Evolutionary conservation across 2,888 invertebrate species (phyloP).

Genomic region (Blastobasis lacticolella): DNA sequence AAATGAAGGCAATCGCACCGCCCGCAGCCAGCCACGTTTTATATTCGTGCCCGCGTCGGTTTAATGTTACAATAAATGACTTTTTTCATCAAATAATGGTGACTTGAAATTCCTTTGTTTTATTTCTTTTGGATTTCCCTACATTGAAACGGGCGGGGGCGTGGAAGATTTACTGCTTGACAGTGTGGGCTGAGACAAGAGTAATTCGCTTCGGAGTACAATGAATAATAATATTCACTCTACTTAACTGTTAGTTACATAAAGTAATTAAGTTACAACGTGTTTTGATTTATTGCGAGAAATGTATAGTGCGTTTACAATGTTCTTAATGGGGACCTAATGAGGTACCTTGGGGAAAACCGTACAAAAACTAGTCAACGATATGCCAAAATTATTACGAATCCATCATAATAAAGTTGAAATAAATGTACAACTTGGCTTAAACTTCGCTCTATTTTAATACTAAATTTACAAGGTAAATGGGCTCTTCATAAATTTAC

Average conservation of each 20-base stretch:
- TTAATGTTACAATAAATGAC: slow-evolving; percentile 29
- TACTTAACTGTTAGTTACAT: too few species aligned
- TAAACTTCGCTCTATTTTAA: too few species aligned
- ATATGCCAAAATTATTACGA: too few species aligned
- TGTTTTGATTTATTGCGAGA: neutral
- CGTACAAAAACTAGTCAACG: too few species aligned
- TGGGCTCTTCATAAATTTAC: too few species aligned
- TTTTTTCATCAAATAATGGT: slow-evolving; percentile 26
- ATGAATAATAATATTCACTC: neutral
- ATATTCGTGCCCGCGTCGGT: slow-evolving; percentile 22
- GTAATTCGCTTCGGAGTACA: neutral
- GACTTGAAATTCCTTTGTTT: slow-evolving; percentile 21
- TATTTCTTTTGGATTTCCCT: slow-evolving; percentile 10
- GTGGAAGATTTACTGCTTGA: slow-evolving; percentile 16
- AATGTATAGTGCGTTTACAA: too few species aligned
- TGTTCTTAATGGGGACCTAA: too few species aligned
- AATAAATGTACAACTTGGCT: too few species aligned
- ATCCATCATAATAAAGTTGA: too few species aligned
- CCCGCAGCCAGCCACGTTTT: slow-evolving; percentile 22
- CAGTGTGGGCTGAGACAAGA: neutral
- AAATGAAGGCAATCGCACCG: slow-evolving; percentile 36
- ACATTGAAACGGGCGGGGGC: slow-evolving; percentile 6
- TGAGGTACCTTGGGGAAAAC: too few species aligned
- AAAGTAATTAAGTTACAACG: too few species aligned
- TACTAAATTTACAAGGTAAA: too few species aligned